Conservation (phyloP, 2,888 invertebrate genomes). For the Caenorhabditis parvicauda region DNA sequence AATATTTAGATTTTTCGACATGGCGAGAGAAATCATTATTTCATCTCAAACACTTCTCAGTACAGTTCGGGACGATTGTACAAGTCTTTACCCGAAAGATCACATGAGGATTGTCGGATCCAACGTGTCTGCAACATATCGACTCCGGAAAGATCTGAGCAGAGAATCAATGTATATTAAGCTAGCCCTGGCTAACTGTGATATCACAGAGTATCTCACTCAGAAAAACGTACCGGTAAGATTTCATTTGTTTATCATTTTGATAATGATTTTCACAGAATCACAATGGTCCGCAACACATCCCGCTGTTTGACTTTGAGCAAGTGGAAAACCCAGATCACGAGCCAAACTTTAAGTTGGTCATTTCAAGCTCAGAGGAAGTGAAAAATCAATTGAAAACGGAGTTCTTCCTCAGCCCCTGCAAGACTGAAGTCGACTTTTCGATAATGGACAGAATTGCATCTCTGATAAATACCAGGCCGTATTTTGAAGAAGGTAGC, state of each 20-base stretch:
- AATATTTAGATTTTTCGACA: constrained; percentile 23
- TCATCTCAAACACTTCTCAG: constrained; percentile 15
- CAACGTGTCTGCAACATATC: constrained; percentile 18
- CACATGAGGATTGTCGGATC: constrained; percentile 42
- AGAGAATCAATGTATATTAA: constrained; percentile 15
- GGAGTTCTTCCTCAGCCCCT: constrained; percentile 27
- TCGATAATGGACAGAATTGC: constrained; percentile 50
- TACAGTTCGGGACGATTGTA: constrained; percentile 11
- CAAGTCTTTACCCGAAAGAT: constrained; percentile 30
- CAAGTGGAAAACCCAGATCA: constrained; percentile 26
- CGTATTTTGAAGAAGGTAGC: constrained; percentile 29
- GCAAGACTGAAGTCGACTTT: constrained; percentile 49
- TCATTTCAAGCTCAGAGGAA: constrained; percentile 11
- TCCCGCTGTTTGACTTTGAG: constrained; percentile 28
- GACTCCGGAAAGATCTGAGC: constrained; percentile 9
- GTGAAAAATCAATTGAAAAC: constrained; percentile 11
- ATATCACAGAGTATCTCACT: constrained; percentile 35
- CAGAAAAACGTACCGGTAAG: constrained; percentile 23
- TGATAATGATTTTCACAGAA: constrained; percentile 1
- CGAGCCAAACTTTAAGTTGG: constrained; percentile 26
- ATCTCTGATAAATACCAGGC: constrained; percentile 22
- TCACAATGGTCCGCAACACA: background rate
- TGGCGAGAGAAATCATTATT: constrained; percentile 16
- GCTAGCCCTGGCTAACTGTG: constrained; percentile 31
- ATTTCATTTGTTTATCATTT: background rate